Base-by-base conservation (phyloP, 2,888 invertebrate genomes). In the Drosophila ezoana region DNA sequence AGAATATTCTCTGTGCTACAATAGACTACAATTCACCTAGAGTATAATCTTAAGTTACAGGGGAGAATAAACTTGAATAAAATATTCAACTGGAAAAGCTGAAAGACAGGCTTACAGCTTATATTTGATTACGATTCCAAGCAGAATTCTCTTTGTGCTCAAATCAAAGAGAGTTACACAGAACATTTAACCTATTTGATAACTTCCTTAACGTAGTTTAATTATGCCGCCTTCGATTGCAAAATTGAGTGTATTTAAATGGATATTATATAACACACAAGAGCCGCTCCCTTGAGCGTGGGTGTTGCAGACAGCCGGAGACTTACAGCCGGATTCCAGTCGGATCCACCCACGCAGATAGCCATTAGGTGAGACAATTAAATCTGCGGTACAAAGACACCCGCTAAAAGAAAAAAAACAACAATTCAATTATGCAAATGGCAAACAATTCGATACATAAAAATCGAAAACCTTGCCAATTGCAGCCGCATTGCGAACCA, bases 341-440 rank as follows among this genome's bases (percentile, higher is more conserved):
- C 28, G 41, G 18, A 62, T 45, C 65, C 51, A 52, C 74, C 74
- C 49, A 52, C 53, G 53, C 35, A 33, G 35, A 14, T 28, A 35
- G 28, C 33, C 51, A 72, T 62, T 61, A 33, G 43, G 69, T 53
- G 61, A 58, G 60, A 66, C 74, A 76, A 76, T 77, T 74, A 77
- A 77, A 65, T 51, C 58, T n/a, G 44, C 57, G 62, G 18, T 52
- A n/a, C 57, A 66, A 58, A 56, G 54, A 53, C 63, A 59, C 44
- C 68, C 68, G 68, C 68, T 16, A 44, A 43, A 11, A 38, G n/a
- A 18, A 63, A 32, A 18, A 63, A 32, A 64, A 61, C 54, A 52
- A 73, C 81, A 75, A 73, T 79, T 84, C 77, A 87, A 84, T 81
- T 77, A 79, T 66, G 72, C 70, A 79, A 72, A 71, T 77, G 58